These are phyloP conservation scores for Trematomus bernacchii DNA, from an alignment of 2,797 vertebrate species.

Conservation along the genomic window DNA sequence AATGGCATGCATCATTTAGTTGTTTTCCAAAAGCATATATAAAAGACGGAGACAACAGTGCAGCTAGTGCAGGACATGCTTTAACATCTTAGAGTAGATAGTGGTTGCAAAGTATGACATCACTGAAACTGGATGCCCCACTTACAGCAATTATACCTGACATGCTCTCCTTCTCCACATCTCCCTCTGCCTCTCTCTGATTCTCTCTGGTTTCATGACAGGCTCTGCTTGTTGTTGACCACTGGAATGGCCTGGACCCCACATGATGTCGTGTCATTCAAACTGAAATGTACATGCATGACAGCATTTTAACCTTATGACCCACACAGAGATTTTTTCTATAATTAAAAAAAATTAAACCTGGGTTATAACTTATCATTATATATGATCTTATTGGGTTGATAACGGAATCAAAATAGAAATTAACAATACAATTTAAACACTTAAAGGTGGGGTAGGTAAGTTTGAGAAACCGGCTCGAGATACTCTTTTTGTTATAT, in stretches of 20 bases:
- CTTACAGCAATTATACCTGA: conserved; percentile 77
- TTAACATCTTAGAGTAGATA: conserved; percentile 31
- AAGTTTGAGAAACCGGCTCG: too few relatives aligned
- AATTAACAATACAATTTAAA: not conserved
- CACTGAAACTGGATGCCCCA: conserved; percentile 79
- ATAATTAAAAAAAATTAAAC: not conserved
- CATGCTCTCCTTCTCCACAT: conserved; percentile 45
- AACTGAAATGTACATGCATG: not conserved
- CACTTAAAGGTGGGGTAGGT: too few relatives aligned
- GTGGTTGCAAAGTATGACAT: conserved; percentile 73
- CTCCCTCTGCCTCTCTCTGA: conserved; percentile 37
- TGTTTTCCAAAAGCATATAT: not conserved
- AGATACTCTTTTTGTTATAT: too few relatives aligned
- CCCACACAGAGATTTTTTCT: not conserved
- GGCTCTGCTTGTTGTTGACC: conserved; percentile 11
- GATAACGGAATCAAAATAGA: not conserved
- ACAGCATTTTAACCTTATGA: not conserved
- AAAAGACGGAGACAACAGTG: not conserved
- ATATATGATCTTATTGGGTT: not conserved
- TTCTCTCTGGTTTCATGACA: conserved; percentile 21
- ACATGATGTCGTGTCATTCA: not conserved
- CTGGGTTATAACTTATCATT: not conserved
- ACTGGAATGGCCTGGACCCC: not conserved
- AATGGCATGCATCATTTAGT: not conserved
- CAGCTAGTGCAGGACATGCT: conserved; percentile 23